phyloP scores from a whole-genome alignment of 2,797 vertebrate species.

The Heteromormyrus szaboi region DNA sequence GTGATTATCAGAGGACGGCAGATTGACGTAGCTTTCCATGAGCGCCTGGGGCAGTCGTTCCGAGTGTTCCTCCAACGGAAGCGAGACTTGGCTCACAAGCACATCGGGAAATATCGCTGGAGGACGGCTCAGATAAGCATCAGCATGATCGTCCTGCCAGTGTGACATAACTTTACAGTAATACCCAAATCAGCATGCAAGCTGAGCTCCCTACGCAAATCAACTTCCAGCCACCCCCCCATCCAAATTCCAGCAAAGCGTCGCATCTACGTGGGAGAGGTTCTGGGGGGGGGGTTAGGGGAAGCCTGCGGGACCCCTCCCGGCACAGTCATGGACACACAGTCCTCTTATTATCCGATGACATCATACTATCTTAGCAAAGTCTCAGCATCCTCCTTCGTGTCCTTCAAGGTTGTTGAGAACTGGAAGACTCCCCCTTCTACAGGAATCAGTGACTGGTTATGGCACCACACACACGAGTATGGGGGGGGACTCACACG shows the following conservation, averaged over 20 bases:
- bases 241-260: not conserved
- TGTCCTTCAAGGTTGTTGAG: not conserved
- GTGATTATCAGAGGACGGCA: constrained; percentile 7
- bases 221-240: not conserved
- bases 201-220: not conserved
- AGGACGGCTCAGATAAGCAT: constrained; percentile 32
- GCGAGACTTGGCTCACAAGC: constrained; percentile 37
- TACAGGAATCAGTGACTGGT: not conserved
- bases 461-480: not conserved
- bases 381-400: not conserved
- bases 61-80: constrained; percentile 9
- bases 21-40: constrained; percentile 29
- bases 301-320: not conserved
- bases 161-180: constrained; percentile 48
- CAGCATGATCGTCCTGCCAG: constrained; percentile 44
- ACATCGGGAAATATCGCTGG: constrained; percentile 57
- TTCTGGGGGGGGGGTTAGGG: too few species aligned
- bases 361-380: not conserved
- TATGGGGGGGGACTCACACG: not conserved
- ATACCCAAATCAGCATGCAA: constrained; percentile 52
- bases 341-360: not conserved
- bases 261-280: not conserved
- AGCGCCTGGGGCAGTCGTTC: not conserved
- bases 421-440: not conserved
- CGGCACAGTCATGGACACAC: not conserved